A percentile compares a stretch with the other conserved stretches of the same genome.
These are phyloP conservation scores for Ctenodactylus gundi DNA, from an alignment of 2,113 vertebrate genomes.

Conservation along the genomic window DNA sequence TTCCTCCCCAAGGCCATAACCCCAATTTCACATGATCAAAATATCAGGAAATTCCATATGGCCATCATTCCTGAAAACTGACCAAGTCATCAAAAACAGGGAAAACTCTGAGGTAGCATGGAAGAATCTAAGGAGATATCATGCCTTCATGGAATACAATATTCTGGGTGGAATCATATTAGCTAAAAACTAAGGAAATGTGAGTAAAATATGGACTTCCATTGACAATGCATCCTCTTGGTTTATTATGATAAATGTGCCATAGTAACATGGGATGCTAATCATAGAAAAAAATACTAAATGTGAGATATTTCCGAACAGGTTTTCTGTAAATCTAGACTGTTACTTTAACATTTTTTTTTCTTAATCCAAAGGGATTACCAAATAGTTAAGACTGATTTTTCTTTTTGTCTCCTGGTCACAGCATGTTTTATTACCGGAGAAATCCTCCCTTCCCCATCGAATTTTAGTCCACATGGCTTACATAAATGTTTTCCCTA, in stretches of 20 bases:
- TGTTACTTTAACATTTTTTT: background rate
- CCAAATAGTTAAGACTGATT: background rate
- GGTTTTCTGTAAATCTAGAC: background rate
- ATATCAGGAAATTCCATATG: background rate
- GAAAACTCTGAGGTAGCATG: background rate
- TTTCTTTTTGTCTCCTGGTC: background rate
- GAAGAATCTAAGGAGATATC: background rate
- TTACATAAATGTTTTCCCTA: background rate
- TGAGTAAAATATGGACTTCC: background rate
- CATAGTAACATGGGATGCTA: background rate
- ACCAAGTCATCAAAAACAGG: background rate
- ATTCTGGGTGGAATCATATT: background rate
- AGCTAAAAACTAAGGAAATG: background rate
- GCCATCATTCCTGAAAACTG: background rate
- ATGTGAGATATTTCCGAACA: background rate
- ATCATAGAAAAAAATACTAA: background rate
- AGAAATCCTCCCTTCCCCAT: background rate
- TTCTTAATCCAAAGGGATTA: background rate
- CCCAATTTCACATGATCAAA: background rate
- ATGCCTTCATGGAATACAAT: background rate
- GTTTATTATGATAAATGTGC: background rate
- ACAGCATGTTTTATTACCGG: background rate
- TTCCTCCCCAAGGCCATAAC: background rate
- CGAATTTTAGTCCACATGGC: background rate
- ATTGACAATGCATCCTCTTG: background rate